Conservation (phyloP, 2,113 vertebrate genomes). For the Rhineura floridana region DNA sequence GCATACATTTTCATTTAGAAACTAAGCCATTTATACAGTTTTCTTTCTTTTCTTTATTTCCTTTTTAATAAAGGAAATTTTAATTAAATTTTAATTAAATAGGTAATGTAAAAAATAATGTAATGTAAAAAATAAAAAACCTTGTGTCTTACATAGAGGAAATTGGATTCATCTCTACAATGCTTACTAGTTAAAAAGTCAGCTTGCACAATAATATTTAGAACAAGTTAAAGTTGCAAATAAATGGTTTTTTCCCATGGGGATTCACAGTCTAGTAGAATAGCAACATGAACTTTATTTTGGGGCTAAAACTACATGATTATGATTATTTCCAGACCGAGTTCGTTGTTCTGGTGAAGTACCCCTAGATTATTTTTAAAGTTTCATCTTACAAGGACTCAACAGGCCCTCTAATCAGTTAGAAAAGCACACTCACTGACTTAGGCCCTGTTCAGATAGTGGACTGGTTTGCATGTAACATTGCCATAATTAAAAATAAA, state of each 20-base stretch:
- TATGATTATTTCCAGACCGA: not conserved
- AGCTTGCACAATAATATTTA: slow-evolving; percentile 6
- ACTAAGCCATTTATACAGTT: not conserved
- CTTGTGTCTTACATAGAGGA: not conserved
- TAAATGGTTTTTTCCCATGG: not conserved
- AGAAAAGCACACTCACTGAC: not conserved
- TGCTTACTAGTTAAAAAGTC: not conserved
- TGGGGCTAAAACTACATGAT: not conserved
- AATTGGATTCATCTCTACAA: not conserved
- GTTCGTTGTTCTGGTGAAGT: not conserved
- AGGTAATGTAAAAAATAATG: not conserved
- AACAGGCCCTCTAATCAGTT: not conserved
- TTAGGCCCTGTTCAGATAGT: not conserved
- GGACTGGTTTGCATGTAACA: too few relatives aligned
- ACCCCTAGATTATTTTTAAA: not conserved
- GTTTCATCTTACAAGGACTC: not conserved
- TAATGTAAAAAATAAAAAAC: not conserved
- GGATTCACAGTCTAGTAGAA: not conserved
- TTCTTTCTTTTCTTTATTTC: not conserved
- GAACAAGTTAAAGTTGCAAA: slow-evolving; percentile 9
- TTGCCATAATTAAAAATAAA: not conserved
- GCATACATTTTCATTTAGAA: slow-evolving; percentile 6
- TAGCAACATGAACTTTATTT: not conserved
- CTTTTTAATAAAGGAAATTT: slow-evolving; percentile 1
- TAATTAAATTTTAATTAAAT: too few relatives aligned